Evolutionary conservation across 2,113 vertebrate species (phyloP), one percentile per base, ranked within the genome.

Genomic region (Podarcis raffonei): DNA sequence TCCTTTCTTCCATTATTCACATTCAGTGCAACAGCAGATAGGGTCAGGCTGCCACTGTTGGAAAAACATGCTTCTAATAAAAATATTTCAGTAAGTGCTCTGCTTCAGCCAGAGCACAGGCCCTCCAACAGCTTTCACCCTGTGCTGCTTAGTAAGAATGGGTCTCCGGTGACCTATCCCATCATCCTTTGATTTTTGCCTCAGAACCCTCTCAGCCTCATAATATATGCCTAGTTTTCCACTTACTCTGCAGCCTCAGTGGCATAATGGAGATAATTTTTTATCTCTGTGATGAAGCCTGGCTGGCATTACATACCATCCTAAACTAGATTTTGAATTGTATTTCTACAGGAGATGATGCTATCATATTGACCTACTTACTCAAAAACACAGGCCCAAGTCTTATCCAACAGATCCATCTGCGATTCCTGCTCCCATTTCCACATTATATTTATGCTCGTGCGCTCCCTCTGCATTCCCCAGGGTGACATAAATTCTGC

Each of bases 401-500:
- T 48, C 92, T 93, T 95, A 92, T 95, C 95, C 90, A 82, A 79
- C 91, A 95, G 94, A 96, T 93, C 89, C 84, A 91, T 96, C 95
- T 94, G 86, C 0, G 83, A 94, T 95, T 94, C 93, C 92, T 37
- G 12, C 88, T 95, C 94, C 92, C 76, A 32, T 89, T 96, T 94
- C 91, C 92, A 93, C 94, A 79, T 89, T 78, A 32, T 93, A 94
- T 96, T 95, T 93, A 94, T 92, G 93, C 90, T 96, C 78, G 16
- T 90, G 90, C 91, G 89, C 89, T 95, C 94, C 88, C 90, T 88
- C 87, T 90, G 89, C 87, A 87, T 91, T 94, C 94, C 94, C 94
- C 85, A 89, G 95, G 95, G 92, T 0, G 0, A 82, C 88, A 93
- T 96, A 95, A 96, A 95, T 96, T 92, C 94, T 81, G 20, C 86